A percentile compares a stretch with the other conserved stretches of the same genome.
These are phyloP conservation scores for Bos taurus DNA, from an alignment of 2,113 vertebrate genomes.

Conservation along the genomic window ARS-UCD2.0 NC_037328.1:43206001-43206500, in stretches of 20 bases:
- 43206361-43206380: neutral
- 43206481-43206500: neutral
- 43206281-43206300: conserved; percentile 21
- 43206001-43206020: neutral
- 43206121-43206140: neutral
- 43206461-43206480: neutral
- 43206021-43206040: neutral
- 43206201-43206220: neutral
- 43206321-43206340: neutral
- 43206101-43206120: neutral
- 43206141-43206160: neutral
- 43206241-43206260: conserved; percentile 30
- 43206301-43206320: neutral
- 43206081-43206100: fast-evolving
- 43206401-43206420: neutral
- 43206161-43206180: neutral
- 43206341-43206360: neutral
- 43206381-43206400: neutral
- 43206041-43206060: neutral
- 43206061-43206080: neutral
- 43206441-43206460: neutral
- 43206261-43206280: conserved; percentile 19
- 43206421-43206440: neutral
- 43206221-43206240: neutral
- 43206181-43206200: neutral